Evolutionary conservation across 2,797 vertebrate genomes (phyloP), one percentile per base, ranked within the genome.

Genomic region (Leuciscus waleckii): DNA sequence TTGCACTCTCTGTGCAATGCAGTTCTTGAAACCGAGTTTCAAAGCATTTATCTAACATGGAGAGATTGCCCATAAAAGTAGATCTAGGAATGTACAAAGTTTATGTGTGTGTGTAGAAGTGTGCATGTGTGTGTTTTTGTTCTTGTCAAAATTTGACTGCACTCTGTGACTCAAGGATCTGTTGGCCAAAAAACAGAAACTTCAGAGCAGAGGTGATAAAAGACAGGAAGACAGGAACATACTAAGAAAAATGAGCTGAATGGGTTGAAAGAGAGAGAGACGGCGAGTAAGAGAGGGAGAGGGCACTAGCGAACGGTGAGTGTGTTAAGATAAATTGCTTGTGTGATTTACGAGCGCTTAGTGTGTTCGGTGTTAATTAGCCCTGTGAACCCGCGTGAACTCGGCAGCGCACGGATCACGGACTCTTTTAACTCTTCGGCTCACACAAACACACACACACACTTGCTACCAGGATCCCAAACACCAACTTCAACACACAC

Each of bases 371-470:
- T 93, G 94, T 95, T 95, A 95, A 95, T 95, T 94, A 94, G 94
- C 92, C 92, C 73, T 90, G 92, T 95, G 95, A 95, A 95, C 95
- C 95, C 89, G 83, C 87, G 90, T 95, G 95, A 95, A 95, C 95
- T 94, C 93, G 90, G 90, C 90, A 92, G 89, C 90, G 79, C 86
- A 76, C 77, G 89, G 88, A 87, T 73, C 91, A 89, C 89, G 84
- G 85, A 83, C 85, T 88, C 86, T 92, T 93, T 93, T 90, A 94
- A 91, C 86, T 90, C 79, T 21, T 39, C 17, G n/a, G 46, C 68
- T 49, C 49, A 70, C 91, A 90, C 90, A 88, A 90, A 35, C 35
- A 35, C 35, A 35, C 32, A 93, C 90, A 90, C 89, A 88, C 65
- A 85, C 32, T 54, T 75, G 86, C 75, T 85, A 76, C 81, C 68